These are phyloP conservation scores for Buphagus erythrorhynchus DNA, from an alignment of 2,797 vertebrate species.

Conservation along the genomic window DNA sequence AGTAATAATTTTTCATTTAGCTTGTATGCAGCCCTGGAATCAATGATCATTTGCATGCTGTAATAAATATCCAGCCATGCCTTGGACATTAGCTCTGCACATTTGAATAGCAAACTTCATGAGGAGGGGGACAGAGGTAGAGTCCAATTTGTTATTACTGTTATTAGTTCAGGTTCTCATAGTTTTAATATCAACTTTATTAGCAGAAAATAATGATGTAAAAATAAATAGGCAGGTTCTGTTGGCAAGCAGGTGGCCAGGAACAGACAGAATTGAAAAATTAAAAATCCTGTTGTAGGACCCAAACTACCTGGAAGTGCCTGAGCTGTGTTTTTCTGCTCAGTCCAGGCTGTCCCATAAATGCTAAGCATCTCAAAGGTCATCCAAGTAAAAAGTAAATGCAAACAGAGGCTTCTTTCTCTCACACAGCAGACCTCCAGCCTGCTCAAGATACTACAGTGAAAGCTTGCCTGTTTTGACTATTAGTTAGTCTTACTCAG, in stretches of 20 bases:
- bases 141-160: background rate
- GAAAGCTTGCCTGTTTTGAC: background rate
- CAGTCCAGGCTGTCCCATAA: background rate
- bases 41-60: background rate
- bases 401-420: slow-evolving; percentile 1
- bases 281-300: background rate
- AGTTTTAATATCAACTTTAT: background rate
- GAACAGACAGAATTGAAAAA: background rate
- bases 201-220: background rate
- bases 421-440: background rate
- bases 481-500: background rate
- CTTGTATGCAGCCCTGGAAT: background rate
- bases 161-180: background rate
- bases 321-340: background rate
- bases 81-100: background rate
- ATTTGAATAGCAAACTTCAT: background rate
- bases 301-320: background rate
- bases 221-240: background rate
- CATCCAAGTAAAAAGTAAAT: slow-evolving; percentile 8
- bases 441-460: background rate
- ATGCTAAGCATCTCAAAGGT: background rate
- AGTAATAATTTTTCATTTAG: slow-evolving; percentile 17
- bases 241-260: background rate
- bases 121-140: background rate
- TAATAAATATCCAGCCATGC: background rate